Conservation (phyloP, 2,888 invertebrate genomes). For the Pristionchus maxplancki region DNA sequence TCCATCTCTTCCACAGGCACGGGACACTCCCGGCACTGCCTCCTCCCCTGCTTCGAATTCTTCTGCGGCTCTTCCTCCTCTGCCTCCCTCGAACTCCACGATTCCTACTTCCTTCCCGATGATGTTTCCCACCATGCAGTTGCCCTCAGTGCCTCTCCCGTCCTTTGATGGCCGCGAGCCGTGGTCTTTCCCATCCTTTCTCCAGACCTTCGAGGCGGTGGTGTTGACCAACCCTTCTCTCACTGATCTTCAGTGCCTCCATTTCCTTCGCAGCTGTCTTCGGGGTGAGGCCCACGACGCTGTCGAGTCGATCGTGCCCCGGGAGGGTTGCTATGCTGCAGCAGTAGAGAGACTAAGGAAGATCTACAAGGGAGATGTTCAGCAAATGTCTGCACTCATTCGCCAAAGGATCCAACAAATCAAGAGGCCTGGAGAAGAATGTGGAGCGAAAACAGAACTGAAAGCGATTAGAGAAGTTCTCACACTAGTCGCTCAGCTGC, state of each 20-base stretch:
- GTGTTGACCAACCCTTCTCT: neutral
- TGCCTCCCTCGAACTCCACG: too few species aligned
- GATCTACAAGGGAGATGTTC: neutral
- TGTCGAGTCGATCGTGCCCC: neutral
- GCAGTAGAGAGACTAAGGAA: neutral
- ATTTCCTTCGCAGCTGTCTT: neutral
- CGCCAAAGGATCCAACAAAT: neutral
- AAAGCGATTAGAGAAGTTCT: neutral
- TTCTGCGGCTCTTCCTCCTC: too few species aligned
- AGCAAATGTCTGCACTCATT: neutral
- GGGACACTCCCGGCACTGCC: too few species aligned
- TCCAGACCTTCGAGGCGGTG: neutral
- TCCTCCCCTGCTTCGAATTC: too few species aligned
- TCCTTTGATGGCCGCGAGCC: neutral
- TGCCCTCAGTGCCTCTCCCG: neutral
- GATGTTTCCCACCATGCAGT: neutral
- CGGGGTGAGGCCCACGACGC: neutral
- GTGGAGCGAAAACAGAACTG: neutral
- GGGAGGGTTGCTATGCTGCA: neutral
- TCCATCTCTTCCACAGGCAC: too few species aligned
- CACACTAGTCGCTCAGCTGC: neutral
- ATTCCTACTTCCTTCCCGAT: too few species aligned
- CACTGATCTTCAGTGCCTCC: neutral
- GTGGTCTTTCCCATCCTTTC: neutral
- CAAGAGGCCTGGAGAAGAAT: neutral